Percentiles rank a stretch among this genome's conserved stretches.
Conservation (phyloP, 2,113 vertebrate species). For the Forbesichthys papilliferus region DNA sequence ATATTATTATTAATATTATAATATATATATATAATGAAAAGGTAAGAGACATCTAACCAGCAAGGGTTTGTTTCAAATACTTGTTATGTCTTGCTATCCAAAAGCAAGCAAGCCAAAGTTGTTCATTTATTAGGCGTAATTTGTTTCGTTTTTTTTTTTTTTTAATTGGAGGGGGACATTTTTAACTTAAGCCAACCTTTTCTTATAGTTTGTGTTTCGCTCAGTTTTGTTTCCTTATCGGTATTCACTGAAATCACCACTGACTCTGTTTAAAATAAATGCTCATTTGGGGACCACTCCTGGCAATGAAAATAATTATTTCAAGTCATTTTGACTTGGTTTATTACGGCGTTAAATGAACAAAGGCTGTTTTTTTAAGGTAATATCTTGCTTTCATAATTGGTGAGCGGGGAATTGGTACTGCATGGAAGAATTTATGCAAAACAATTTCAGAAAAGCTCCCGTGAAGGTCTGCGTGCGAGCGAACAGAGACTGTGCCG, state of each 20-base stretch:
- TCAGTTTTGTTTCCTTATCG: background rate
- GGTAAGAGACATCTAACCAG: no score
- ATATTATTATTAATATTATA: no score
- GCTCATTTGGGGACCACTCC: background rate
- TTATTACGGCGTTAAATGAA: constrained; percentile 8
- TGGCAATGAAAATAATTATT: constrained; percentile 23
- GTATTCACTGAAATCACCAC: background rate
- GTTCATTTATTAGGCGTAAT: no score
- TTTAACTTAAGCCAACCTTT: constrained; percentile 26
- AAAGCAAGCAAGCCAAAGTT: no score
- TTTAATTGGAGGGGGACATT: constrained; percentile 13
- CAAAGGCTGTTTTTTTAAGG: constrained; percentile 23
- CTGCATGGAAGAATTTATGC: constrained; percentile 23
- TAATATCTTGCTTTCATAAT: constrained; percentile 42
- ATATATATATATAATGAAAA: no score
- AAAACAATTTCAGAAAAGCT: constrained; percentile 25
- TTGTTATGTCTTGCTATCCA: no score
- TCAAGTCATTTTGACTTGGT: constrained; percentile 27
- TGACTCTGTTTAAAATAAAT: background rate
- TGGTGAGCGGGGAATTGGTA: constrained; percentile 31
- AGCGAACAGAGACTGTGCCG: background rate
- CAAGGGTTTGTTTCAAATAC: no score
- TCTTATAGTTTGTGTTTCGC: constrained; percentile 14
- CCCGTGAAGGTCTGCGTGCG: constrained; percentile 5
- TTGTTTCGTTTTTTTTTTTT: no score